A percentile compares a stretch with the other conserved stretches of the same genome.
These are phyloP conservation scores for Poliocrania exsul DNA, from an alignment of 2,797 vertebrate species.

Conservation along the genomic window DNA sequence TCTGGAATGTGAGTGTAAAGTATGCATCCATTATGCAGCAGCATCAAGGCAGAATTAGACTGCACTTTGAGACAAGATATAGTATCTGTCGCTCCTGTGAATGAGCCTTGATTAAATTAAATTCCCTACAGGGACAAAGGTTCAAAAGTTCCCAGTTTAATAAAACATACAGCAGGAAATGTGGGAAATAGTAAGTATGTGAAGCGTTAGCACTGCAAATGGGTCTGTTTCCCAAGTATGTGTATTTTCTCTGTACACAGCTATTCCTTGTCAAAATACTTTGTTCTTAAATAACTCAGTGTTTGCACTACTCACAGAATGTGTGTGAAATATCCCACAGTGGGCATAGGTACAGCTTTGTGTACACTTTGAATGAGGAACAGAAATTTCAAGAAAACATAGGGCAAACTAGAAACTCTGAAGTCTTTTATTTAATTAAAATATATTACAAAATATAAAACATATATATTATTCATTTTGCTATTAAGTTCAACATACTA, in stretches of 20 bases:
- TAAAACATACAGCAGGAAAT: constrained; percentile 50
- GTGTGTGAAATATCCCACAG: not conserved
- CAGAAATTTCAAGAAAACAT: not conserved
- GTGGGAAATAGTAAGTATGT: constrained; percentile 22
- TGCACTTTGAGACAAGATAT: constrained; percentile 54
- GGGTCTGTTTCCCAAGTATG: not conserved
- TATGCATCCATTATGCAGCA: constrained; percentile 64
- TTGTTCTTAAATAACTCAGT: constrained; percentile 8
- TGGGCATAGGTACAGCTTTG: not conserved
- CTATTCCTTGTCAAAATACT: not conserved
- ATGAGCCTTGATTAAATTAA: constrained; percentile 66
- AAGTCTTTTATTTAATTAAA: not conserved
- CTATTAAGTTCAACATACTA: not conserved
- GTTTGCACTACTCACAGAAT: not conserved
- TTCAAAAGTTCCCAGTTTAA: constrained; percentile 64
- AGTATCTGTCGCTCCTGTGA: constrained; percentile 43
- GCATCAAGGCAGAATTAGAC: constrained; percentile 59
- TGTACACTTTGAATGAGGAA: not conserved
- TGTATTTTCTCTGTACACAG: not conserved
- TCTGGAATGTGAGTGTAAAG: constrained; percentile 44
- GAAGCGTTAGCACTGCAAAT: not conserved
- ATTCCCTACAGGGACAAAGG: constrained; percentile 51
- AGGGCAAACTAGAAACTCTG: not conserved
- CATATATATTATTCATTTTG: not conserved
- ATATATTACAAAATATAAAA: not conserved